Evolutionary conservation across 2,888 invertebrate species (phyloP), one percentile per base, ranked within the genome.

Genomic region (Cerceris ruficornis): DNA sequence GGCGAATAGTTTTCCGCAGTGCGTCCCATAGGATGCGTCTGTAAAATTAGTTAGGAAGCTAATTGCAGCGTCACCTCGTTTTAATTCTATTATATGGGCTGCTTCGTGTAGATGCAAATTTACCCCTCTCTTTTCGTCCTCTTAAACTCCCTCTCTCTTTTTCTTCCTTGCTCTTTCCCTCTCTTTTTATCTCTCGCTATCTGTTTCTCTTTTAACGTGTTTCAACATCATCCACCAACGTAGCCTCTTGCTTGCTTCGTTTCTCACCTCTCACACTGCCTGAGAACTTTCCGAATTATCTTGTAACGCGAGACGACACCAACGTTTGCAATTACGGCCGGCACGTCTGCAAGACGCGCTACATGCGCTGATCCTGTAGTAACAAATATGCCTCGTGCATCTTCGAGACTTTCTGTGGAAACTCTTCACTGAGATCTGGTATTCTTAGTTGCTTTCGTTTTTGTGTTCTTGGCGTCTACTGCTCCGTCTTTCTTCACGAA

Each of bases 261-360:
- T 58, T 61, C 71, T 67, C 62, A 52, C 67, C 66, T 72, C 74
- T 69, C 77, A 68, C 57, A 54, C 61, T 43, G 72, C 67, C 73
- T 64, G 76, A 67, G 80, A 90, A 90, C 89, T 90, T 90, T 88
- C 86, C 86, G 88, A 89, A 90, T 90, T 89, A 90, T 89, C 89
- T 87, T 87, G 88, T 89, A 88, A 89, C 86, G 86, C 87, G 85
- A 86, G 81, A 83, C 86, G 80, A 80, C 82, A 77, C 72, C 77
- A 75, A 71, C 82, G 83, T 80, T 87, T 80, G 84, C 87, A 90
- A 88, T 87, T 88, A 88, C 77, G 62, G 41, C 54, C 69, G 69
- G 46, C 69, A 49, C 71, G 77, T 80, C 65, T 80, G 68, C 60
- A 78, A 81, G 83, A 50, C 64, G 67, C 71, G 67, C 15, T 55